A percentile compares a stretch with the other conserved stretches of the same genome.
phyloP scores from a whole-genome alignment of 2,113 vertebrate species.

The Callopanchax toddi region DNA sequence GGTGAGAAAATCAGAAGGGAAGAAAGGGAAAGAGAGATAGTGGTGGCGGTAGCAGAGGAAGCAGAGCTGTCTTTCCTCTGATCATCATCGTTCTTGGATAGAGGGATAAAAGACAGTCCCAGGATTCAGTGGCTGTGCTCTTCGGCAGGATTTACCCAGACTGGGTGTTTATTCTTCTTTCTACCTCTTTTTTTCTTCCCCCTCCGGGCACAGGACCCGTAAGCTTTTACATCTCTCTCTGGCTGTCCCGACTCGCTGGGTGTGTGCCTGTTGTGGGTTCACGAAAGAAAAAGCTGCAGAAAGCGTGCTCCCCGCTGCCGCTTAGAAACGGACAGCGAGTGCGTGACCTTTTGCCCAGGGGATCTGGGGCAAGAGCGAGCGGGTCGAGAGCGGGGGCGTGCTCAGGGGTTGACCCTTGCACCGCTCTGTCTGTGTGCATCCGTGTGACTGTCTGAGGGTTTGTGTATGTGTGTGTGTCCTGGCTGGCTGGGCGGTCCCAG shows the following conservation, averaged over 20 bases:
- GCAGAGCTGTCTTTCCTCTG: slow-evolving; percentile 64
- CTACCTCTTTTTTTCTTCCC: slow-evolving; percentile 71
- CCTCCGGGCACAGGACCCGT: slow-evolving; percentile 73
- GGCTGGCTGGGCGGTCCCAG: slow-evolving; percentile 79
- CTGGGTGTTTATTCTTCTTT: slow-evolving; percentile 70
- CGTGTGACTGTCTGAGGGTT: slow-evolving; percentile 49
- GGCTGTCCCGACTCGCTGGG: slow-evolving; percentile 49
- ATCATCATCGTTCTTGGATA: slow-evolving; percentile 79
- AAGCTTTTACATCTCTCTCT: slow-evolving; percentile 51
- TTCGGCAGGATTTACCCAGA: slow-evolving; percentile 80
- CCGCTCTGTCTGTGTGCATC: slow-evolving; percentile 64
- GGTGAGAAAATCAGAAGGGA: too few species aligned
- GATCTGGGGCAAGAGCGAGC: slow-evolving; percentile 56
- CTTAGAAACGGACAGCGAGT: slow-evolving; percentile 63
- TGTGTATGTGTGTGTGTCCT: slow-evolving; percentile 63
- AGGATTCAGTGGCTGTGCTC: slow-evolving; percentile 55
- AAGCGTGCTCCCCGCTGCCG: slow-evolving; percentile 47
- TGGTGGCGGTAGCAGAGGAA: slow-evolving; percentile 66
- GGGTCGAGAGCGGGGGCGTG: slow-evolving; percentile 65
- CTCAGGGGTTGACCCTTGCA: slow-evolving; percentile 68
- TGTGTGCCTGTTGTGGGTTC: slow-evolving; percentile 45
- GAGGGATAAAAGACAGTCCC: slow-evolving; percentile 73
- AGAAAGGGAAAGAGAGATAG: slow-evolving; percentile 54
- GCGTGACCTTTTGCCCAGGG: slow-evolving; percentile 69
- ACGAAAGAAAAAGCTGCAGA: slow-evolving; percentile 46